Evolutionary conservation across 2,113 vertebrate species (phyloP), one percentile per base, ranked within the genome.

Genomic region (Odocoileus virginianus): DNA sequence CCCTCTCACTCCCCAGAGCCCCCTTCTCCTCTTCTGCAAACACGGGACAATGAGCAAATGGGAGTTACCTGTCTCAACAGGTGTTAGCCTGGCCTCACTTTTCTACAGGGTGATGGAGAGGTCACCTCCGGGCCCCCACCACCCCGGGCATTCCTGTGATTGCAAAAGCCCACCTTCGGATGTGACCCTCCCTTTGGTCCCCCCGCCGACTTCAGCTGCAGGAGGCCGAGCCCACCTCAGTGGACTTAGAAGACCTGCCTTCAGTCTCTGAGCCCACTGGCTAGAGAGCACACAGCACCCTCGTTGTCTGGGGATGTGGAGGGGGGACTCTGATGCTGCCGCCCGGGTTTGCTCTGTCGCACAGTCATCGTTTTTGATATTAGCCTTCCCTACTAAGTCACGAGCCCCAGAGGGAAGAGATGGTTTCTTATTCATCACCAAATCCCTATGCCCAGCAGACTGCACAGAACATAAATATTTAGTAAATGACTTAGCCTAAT

Each of bases 1-100:
- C 91, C 94, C 74, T 95, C 71, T 78, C 12, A 76, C 79, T 86
- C 30, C 16, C 52, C 4, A 4, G 71, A 93, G 94, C 84, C 95
- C 96, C 64, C 79, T 91, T 89, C 64, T 97, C 86, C 95, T 97
- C 97, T 93, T 98, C 97, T 74, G 98, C 96, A 98, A 98, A 98
- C 95, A 98, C 0, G 3, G 87, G 93, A 97, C 98, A 98, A 98
- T 96, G 97, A 81, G 54, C 50, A n/a, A 94, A 97, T 89, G 94
- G 89, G 91, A 98, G 94, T 92, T 94, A 98, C 96, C 97, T 98
- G 98, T 98, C 97, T 97, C 91, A 96, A 94, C 97, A 98, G 98
- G 97, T 98, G 98, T 97, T 89, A 95, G 90, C 74, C 83, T 87
- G 89, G 87, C 93, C 95, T 96, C 95, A 97, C 96, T 98, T 97